Percentiles rank a stretch among this genome's conserved stretches.
phyloP scores from a whole-genome alignment of 2,113 vertebrate genomes.

The Danionella cerebrum region DNA sequence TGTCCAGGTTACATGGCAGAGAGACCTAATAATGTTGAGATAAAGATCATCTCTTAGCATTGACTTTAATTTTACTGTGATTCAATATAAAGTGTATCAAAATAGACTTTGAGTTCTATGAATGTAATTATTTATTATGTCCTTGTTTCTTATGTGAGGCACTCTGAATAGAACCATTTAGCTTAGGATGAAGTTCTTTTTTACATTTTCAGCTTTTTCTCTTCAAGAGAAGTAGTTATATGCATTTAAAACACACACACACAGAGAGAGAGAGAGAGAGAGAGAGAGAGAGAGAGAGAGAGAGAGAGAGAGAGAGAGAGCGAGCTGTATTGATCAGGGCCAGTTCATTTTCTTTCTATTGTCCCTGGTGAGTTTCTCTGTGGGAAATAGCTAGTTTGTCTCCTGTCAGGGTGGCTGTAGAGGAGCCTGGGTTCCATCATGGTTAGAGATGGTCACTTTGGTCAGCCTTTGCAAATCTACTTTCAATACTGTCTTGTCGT shows the following conservation, averaged over 20 bases:
- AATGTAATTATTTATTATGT: no score
- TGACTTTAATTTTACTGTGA: no score
- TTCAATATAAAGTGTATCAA: no score
- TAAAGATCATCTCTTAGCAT: no score
- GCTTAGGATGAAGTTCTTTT: no score
- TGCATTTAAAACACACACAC: neutral
- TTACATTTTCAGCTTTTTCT: no score
- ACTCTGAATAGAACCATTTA: no score
- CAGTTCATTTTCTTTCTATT: slow-evolving; percentile 66
- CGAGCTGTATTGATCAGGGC: slow-evolving; percentile 59
- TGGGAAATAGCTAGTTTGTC: slow-evolving; percentile 68
- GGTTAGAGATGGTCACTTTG: slow-evolving; percentile 3
- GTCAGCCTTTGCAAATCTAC: neutral
- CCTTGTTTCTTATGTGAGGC: no score
- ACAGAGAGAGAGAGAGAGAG: neutral
- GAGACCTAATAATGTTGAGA: no score
- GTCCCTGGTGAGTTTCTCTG: slow-evolving; percentile 59
- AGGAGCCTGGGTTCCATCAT: slow-evolving; percentile 19
- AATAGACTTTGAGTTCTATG: no score
- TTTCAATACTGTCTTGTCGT: neutral
- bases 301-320: slow-evolving; percentile 32
- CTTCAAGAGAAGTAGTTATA: no score
- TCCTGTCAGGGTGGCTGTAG: slow-evolving; percentile 59
- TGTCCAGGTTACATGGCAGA: no score
- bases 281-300: neutral